Base-by-base conservation (phyloP, 2,113 vertebrate species). In the Perccottus glenii region DNA sequence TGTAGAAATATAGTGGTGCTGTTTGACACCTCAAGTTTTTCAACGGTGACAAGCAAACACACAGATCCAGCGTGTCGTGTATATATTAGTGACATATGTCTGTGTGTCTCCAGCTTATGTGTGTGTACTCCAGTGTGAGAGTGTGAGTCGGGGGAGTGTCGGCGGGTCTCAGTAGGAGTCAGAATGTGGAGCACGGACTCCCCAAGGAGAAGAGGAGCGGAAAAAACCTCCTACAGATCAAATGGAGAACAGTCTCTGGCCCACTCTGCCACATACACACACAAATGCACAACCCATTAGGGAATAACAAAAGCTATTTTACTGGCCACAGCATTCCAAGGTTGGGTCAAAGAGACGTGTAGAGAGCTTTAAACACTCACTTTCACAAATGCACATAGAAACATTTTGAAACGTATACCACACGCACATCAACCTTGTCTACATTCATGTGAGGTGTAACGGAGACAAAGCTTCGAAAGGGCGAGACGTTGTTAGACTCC, bases 131-230 rank as follows among this genome's bases (percentile, higher is more conserved):
- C 66, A 64, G 71, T 75, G 78, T 33, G 67, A 66, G 73, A 73
- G 77, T 67, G 76, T 43, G 85, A 80, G 85, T 80, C 75, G 67
- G 83, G 87, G 75, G 84, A 88, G 87, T 91, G 90, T 90, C 75
- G 85, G 87, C 86, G 88, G 88, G 88, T 91, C 92, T 92, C 92
- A 76, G 90, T 89, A 91, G 90, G 91, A 92, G 91, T 90, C 91
- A 90, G 89, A 92, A 94, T 93, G 86, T 93, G 89, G 92, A 93
- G 89, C 93, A 93, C 79, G 77, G 82, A 72, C 73, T 93, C 93
- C 93, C 93, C 32, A 72, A 86, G 89, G 93, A 93, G 85, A 68
- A 60, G 84, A 88, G 84, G 82, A 92, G 85, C 60, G 67, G 86
- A 75, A 68, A 84, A 87, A 90, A 84, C 79, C 85, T 92, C 83